Base-by-base conservation (phyloP, 2,888 invertebrate genomes). In the Rhamphomyia laevipes region DNA sequence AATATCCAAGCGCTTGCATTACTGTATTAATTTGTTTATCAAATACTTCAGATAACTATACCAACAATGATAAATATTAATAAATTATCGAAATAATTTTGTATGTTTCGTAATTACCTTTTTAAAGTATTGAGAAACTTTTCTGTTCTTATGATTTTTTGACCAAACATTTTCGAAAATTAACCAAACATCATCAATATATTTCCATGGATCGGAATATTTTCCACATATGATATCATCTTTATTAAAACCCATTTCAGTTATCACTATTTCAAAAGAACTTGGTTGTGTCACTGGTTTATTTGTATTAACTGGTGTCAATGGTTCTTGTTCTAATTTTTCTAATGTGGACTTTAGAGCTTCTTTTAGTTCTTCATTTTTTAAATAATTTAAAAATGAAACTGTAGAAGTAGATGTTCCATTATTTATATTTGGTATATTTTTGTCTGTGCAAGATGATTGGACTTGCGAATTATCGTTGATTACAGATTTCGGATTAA, bases 101-200 rank as follows among this genome's bases (percentile, higher is more conserved):
- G 23, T 27, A 6, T 27, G 2, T 27, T 27, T 27, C 7, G 23
- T 27, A 59, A 72, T 73, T 69, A 97, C 96, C 86, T 96, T 99
- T 57, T 95, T 92, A 74, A 96, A 95, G 71, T 89, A 95, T 75
- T 92, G 86, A 74, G 99, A 99, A 47, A 99, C 99, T 59, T 91
- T 78, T 10, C 97, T 96, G 42, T 94, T 94, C 73, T 99, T 99
- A 53, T 92, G 82, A 72, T 99, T 99, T 71, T 99, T 99, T 11
- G 97, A 77, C 99, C 99, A 99, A 9, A 99, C 99, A 71, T 99
- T 99, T 63, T 99, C 97, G 66, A 99, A 97, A 99, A 99, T 99
- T 56, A 97, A 79, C 95, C 96, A 99, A 2, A 99, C 92, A 69
- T 99, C 99, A 64, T 99, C 96, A 4, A 96, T 94, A 68, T 95